Evolutionary conservation across 2,888 invertebrate species (phyloP), one percentile per base, ranked within the genome.

Genomic region (Byasa hedistus): DNA sequence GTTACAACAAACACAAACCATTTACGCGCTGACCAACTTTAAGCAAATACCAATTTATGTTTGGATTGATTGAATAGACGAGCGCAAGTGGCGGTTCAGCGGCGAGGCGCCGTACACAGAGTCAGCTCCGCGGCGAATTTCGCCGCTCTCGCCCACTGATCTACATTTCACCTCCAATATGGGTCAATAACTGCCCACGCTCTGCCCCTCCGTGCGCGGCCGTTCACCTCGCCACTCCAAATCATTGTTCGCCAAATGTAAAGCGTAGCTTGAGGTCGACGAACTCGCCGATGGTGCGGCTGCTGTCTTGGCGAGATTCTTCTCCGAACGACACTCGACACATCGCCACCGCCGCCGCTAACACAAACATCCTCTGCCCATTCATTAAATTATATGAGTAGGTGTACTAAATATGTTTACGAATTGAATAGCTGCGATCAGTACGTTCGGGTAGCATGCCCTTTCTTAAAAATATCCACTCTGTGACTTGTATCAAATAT

Each of bases 141-240:
- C 88, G 90, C 89, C 89, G 88, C 89, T 88, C 86, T 92, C 91
- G 91, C 92, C 92, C 91, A 92, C 92, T 92, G 91, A 92, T 92
- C 92, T 91, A 92, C 92, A 91, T 92, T 92, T 91, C 86, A 90
- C 90, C 85, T 84, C 83, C 82, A 90, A 91, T 91, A 91, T 91
- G 88, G 91, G 91, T 91, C 91, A 90, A 91, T 91, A 91, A 91
- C 91, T 91, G 91, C 90, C 91, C 89, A 91, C 91, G 89, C 91
- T 87, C 86, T 85, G 89, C 89, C 90, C 90, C 90, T 85, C 86
- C 84, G 86, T 77, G 81, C 83, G 84, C 85, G 91, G 90, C 83
- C 91, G 75, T 91, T 91, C 91, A 91, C 90, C 91, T 90, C 89
- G 86, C 89, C 86, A 88, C 87, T 89, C 85, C 88, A 89, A 90